Base-by-base conservation (phyloP, 1,140 invertebrate species). In the Bacillus rossius region DNA sequence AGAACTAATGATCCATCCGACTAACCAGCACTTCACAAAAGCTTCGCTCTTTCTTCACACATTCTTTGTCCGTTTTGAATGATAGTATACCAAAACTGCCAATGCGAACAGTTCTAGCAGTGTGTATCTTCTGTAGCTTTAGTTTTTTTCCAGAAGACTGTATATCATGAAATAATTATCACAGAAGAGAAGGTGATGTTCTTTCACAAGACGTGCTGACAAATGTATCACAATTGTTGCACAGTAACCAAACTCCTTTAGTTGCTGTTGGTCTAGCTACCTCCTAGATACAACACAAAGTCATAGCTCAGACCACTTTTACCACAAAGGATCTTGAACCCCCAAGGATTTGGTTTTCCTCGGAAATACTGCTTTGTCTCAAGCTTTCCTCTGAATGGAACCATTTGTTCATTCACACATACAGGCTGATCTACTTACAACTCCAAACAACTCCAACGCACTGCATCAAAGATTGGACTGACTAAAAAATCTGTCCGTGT, bases 51-150 rank as follows among this genome's bases (percentile, higher is more conserved):
- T 69, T 71, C 62, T 70, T 71, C 48, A 68, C 71, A 41, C 69
- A 61, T 16, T 64, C 59, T 69, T 71, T 73, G 38, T 75, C 73
- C 57, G 51, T 64, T 42, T 67, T 42, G n/a, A 75, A 54, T 42
- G 67, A 64, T 61, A 66, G 67, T 8, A 67, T 71, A 52, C 38
- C 42, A 59, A 74, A 73, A 64, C 67, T 69, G 57, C 71, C 70
- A 19, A 69, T 57, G 62, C 66, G 64, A 54, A 65, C 61, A 55
- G 68, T 72, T 54, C 70, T 63, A 50, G 67, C 62, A 55, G 71
- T 70, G 68, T 66, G 68, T 60, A 75, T 69, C 20, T 68, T 64
- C 65, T 63, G 68, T 14, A 55, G 60, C 65, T 71, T 68, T 23
- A 74, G 52, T 50, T 63, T 60, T 63, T 60, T 67, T 73, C 64